These are phyloP conservation scores for Teleiodes luculella DNA, from an alignment of 2,888 invertebrate species.

Conservation along the genomic window DNA sequence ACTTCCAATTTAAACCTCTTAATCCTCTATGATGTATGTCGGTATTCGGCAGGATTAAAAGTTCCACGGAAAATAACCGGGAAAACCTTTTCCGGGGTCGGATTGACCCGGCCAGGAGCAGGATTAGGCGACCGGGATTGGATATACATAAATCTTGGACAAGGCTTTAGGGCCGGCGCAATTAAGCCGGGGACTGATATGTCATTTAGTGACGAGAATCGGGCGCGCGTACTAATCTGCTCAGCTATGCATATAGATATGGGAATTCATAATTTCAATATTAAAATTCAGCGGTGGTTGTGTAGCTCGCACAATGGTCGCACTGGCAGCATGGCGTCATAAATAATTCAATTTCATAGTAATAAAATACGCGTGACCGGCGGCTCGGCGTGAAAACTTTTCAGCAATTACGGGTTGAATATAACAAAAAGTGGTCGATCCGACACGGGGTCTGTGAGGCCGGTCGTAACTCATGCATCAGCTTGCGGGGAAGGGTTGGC, in stretches of 20 bases:
- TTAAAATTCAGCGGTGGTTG: conserved; percentile 71
- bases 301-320: conserved; percentile 62
- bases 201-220: conserved; percentile 69
- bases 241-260: conserved; percentile 14
- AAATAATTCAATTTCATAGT: conserved; percentile 79
- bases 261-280: conserved; percentile 65
- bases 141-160: conserved; percentile 76
- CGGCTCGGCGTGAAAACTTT: conserved; percentile 75
- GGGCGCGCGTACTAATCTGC: conserved; percentile 51
- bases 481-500: conserved; percentile 59
- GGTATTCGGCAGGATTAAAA: conserved; percentile 79
- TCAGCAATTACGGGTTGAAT: conserved; percentile 77
- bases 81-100: conserved; percentile 78
- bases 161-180: conserved; percentile 73
- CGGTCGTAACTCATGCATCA: conserved; percentile 42
- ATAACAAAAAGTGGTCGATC: conserved; percentile 71
- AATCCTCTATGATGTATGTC: conserved; percentile 79
- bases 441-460: conserved; percentile 51
- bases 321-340: conserved; percentile 62
- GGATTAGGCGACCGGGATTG: conserved; percentile 76
- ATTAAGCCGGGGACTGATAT: conserved; percentile 72
- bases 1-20: conserved; percentile 80
- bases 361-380: conserved; percentile 78
- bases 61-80: conserved; percentile 79
- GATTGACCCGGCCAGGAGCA: conserved; percentile 73